phyloP scores from a whole-genome alignment of 2,113 vertebrate genomes.

The Bothrops jararaca region DNA sequence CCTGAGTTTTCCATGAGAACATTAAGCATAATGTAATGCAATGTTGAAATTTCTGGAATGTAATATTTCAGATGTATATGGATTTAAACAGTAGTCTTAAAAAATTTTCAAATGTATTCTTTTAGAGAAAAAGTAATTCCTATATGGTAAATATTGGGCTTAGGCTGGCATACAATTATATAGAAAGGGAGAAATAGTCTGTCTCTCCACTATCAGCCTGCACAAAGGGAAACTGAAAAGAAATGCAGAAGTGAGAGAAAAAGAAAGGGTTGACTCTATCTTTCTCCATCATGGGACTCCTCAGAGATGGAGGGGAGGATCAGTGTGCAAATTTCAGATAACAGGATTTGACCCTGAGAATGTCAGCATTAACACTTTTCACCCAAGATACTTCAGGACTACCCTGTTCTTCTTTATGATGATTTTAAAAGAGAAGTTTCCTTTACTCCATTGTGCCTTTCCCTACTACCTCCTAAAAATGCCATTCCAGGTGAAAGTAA shows the following conservation, averaged over 20 bases:
- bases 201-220: neutral
- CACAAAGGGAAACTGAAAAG: neutral
- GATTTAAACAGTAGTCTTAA: neutral
- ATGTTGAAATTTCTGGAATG: neutral
- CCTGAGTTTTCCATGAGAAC: neutral
- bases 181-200: neutral
- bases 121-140: neutral
- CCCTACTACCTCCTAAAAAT: neutral
- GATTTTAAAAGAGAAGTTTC: neutral
- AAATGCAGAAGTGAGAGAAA: neutral
- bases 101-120: neutral
- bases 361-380: neutral
- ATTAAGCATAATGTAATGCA: neutral
- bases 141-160: neutral
- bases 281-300: neutral
- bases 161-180: neutral
- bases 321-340: neutral
- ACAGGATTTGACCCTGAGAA: neutral
- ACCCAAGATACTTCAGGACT: neutral
- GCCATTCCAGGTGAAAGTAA: conserved; percentile 4
- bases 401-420: neutral
- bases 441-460: neutral
- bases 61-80: neutral
- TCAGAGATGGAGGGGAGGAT: neutral
- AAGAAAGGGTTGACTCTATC: neutral